Evolutionary conservation across 2,797 vertebrate species (phyloP), one percentile per base, ranked within the genome.

Genomic region (Propithecus deckenii): DNA sequence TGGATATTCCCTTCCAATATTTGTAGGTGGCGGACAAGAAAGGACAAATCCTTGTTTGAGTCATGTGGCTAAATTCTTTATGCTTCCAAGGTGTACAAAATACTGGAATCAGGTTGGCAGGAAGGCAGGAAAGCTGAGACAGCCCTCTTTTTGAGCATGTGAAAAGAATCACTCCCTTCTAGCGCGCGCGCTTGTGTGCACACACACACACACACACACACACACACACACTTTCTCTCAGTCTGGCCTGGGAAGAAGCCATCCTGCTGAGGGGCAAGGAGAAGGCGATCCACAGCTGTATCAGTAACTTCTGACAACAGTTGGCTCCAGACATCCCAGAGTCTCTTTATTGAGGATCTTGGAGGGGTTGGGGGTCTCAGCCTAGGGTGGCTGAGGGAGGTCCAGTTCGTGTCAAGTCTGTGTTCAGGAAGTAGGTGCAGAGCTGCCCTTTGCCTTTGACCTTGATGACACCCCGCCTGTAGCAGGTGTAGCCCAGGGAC

Each of bases 391-490:
- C 97, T 1, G 95, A 98, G 71, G 98, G 97, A 67, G 98, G 97
- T 67, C 97, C 97, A 10, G 95, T 97, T 72, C 98, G 96, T 10
- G 96, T 96, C 79, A 98, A 93, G 72, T 99, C 99, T 2, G 98
- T 99, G 96, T 99, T 99, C 59, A 99, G 98, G 71, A 99, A 99
- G 96, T 99, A 99, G 13, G 99, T 99, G 86, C 98, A 99, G 59
- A 99, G 99, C 63, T 99, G 98, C 30, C 99, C 99, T 98, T 99
- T 99, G 87, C 99, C 99, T 96, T 99, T 99, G 57, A 99, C 99
- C 22, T 98, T 99, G 97, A 99, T 97, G 4, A 99, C 94, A 18
- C 99, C 99, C 86, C 99, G 98, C 76, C 98, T 98, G 7, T 99
- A 99, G 97, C 99, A 98, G 1, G 94, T 92, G 67, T 99, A 99